A percentile compares a stretch with the other conserved stretches of the same genome.
phyloP scores from a whole-genome alignment of 2,113 vertebrate genomes.

The Paramisgurnus dabryanus region DNA sequence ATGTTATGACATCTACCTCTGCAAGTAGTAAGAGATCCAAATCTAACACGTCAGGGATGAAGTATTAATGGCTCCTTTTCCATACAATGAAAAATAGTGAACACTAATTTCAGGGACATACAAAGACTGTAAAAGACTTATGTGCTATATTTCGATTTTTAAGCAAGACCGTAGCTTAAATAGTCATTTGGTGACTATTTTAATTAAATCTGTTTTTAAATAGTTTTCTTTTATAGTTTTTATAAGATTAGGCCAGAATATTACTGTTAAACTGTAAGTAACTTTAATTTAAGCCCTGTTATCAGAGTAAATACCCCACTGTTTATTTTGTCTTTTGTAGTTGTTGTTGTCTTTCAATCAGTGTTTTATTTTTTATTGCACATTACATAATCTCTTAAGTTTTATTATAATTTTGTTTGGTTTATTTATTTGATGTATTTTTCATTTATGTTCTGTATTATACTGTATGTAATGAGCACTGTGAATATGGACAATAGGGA shows the following conservation, averaged over 20 bases:
- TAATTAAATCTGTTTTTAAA: background rate
- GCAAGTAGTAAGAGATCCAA: background rate
- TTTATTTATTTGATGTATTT: slow-evolving; percentile 28
- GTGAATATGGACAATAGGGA: slow-evolving; percentile 18
- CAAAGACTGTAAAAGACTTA: too few species aligned
- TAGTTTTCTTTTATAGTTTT: background rate
- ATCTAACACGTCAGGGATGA: too few species aligned
- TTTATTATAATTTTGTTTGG: background rate
- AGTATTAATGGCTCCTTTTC: background rate
- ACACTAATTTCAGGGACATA: too few species aligned
- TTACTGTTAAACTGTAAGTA: background rate
- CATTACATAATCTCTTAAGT: background rate
- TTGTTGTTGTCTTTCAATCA: background rate
- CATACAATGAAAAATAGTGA: too few species aligned
- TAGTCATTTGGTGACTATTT: too few species aligned
- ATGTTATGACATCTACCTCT: background rate
- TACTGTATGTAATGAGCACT: slow-evolving; percentile 17
- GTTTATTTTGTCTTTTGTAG: background rate
- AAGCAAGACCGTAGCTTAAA: background rate
- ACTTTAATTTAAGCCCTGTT: background rate
- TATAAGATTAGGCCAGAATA: background rate
- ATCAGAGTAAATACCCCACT: background rate
- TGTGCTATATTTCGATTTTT: background rate
- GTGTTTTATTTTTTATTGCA: background rate
- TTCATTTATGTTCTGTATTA: background rate